Evolutionary conservation across 1,140 invertebrate species (phyloP), one percentile per base, ranked within the genome.

Genomic region (Anastatus disparis): DNA sequence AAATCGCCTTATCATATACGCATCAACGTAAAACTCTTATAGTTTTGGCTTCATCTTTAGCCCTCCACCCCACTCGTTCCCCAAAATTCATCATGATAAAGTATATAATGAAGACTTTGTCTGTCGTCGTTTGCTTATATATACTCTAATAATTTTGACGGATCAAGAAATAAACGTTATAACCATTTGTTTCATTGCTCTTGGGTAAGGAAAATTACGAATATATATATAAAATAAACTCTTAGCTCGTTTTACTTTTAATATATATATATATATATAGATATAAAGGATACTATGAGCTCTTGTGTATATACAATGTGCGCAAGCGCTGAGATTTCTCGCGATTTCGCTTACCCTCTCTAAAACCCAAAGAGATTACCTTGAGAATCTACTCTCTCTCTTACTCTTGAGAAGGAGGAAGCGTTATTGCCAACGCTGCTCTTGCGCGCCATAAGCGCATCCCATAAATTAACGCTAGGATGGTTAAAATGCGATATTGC

Each of bases 341-440:
- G 1, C 31, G 7, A 24, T 0, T 7, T 20, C 24, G 6, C 22
- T 13, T 48, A 26, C 46, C 52, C 17, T 52, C 61, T 62, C 58
- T 10, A 20, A 7, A 40, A 20, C 22, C 2, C 75, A 72, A n/a
- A n/a, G 72, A 79, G 76, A 77, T 79, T 79, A 77, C 76, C 73
- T 73, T 71, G 70, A 76, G 72, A 76, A 72, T 71, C 71, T n/a
- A n/a, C n/a, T n/a, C 73, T 31, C 71, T 42, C 68, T 61, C 74
- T 74, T 20, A 22, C 42, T 68, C 77, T 77, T 74, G 66, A 77
- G 58, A n/a, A n/a, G n/a, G n/a, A n/a, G n/a, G n/a, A n/a, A 76
- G 74, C 74, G 76, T 79, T 79, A 79, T 79, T 79, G 76, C 76
- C 72, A n/a, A 73, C 77, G 71, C n/a, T n/a, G n/a, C n/a, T 78